These are phyloP conservation scores for Cebidichthys violaceus DNA, from an alignment of 2,113 vertebrate species.

Conservation along the genomic window DNA sequence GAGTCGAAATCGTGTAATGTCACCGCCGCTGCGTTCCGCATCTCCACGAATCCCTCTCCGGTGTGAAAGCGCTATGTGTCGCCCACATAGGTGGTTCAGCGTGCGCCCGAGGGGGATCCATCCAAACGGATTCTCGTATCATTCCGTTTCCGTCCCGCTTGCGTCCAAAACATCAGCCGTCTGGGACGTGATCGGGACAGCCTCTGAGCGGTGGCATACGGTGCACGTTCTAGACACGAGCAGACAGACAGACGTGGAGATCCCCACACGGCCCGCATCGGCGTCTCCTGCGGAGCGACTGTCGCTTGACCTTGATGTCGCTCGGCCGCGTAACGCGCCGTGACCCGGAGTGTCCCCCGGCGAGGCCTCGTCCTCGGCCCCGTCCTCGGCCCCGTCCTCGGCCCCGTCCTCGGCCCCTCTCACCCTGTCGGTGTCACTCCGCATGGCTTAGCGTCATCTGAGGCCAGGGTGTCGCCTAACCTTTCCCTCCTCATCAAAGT, in stretches of 20 bases:
- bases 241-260: conserved; percentile 19
- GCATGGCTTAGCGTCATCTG: conserved; percentile 41
- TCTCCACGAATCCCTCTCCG: conserved; percentile 19
- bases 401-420: conserved; percentile 44
- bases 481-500: conserved; percentile 53
- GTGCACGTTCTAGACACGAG: conserved; percentile 15
- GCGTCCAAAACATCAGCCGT: conserved; percentile 24
- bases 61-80: conserved; percentile 1
- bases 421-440: conserved; percentile 48
- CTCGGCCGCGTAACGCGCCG: conserved; percentile 11
- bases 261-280: conserved; percentile 7
- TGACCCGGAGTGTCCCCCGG: conserved; percentile 29
- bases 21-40: conserved; percentile 9
- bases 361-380: conserved; percentile 33
- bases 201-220: conserved; percentile 47
- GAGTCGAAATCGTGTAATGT: conserved; percentile 47
- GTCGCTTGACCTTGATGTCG: conserved; percentile 49
- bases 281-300: conserved; percentile 10
- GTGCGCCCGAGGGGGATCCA: conserved; percentile 5
- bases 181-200: conserved; percentile 35
- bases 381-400: conserved; percentile 37
- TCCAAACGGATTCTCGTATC: conserved; percentile 12
- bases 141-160: background rate
- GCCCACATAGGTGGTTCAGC: conserved; percentile 24
- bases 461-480: conserved; percentile 46